Evolutionary conservation across 2,113 vertebrate genomes (phyloP), one percentile per base, ranked within the genome.

Genomic region (Tetraodon nigroviridis): DNA sequence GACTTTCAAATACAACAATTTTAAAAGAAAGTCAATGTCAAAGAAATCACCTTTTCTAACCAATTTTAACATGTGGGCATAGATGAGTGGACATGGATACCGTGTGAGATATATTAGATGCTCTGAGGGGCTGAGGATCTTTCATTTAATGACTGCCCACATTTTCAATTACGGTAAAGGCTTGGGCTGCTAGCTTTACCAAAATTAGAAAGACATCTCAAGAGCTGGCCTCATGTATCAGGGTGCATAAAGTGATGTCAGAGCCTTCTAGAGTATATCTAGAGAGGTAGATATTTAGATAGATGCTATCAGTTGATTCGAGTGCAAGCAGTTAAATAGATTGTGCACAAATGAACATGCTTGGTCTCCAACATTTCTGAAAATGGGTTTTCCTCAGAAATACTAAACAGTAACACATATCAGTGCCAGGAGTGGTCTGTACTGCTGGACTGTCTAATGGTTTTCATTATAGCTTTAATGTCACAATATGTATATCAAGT

Each of bases 91-190:
- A 10, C 32, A 48, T 15, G 21, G 22, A 13, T 69, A 63, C 46
- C 62, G 63, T 51, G 48, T 45, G 41, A 57, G 57, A 51, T 55
- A 50, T 61, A 71, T 78, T 61, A 71, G 41, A 55, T 71, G 59
- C 68, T 69, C 51, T 54, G 17, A 62, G 24, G 14, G 19, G 55
- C 15, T n/a, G 24, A 37, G 42, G 5, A 50, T 37, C 62, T 58
- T 74, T 37, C 65, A 69, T 72, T 78, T 75, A 65, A 78, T 75
- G 71, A 71, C 64, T 51, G 16, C 13, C 5, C 4, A 65, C 32
- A 61, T 64, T 68, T 77, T 74, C 51, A 58, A n/a, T 22, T 1
- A 32, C 32, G 49, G 51, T 24, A 62, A 79, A 21, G 59, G 51
- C 42, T 4, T 27, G 1, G 46, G n/a, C 46, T 20, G 7, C 41